Base-by-base conservation (phyloP, 1,140 invertebrate species). In the Nasonia giraulti region DNA sequence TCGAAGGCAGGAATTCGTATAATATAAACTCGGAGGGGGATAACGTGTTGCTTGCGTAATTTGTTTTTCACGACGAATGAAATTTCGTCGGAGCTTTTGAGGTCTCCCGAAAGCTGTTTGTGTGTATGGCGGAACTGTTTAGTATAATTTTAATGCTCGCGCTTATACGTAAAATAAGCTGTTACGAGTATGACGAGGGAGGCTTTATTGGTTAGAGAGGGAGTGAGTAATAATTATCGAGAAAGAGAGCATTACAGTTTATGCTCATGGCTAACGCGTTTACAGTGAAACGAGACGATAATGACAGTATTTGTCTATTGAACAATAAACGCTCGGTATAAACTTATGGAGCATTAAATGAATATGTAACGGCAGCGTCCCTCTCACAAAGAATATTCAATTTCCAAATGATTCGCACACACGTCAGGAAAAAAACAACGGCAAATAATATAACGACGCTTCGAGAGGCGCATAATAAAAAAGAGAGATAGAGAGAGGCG, bases 361-460 rank as follows among this genome's bases (percentile, higher is more conserved):
- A 62, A 62, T 62, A 62, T 62, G 20, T 17, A n/a, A 62, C 23
- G 37, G 40, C 23, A 44, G n/a, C 20, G 20, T 78, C 55, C n/a
- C 37, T 66, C 66, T 31, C 55, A 17, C 55, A 68, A 79, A 68
- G 44, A 40, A 47, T 66, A 79, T 79, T 79, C 33, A 79, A 79
- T n/a, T 68, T 66, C 66, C 23, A 55, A 79, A 66, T 68, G 5
- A 77, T 66, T 4, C 5, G 44, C 7, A 20, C 17, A 62, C 17
- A 62, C 20, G 55, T 62, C 55, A 27, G 2, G 68, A 33, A 33
- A 71, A 71, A 71, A 33, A 71, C 23, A 71, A 31, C 3, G 5
- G 68, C 55, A n/a, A 62, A 62, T 62, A 62, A 62, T 17, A 62
- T 17, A 17, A n/a, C 68, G 68, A 33, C 27, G 68, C 5, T 8